Percentiles rank a stretch among this genome's conserved stretches.
phyloP scores from a whole-genome alignment of 1,140 invertebrate species.

The Tribolium castaneum region DNA sequence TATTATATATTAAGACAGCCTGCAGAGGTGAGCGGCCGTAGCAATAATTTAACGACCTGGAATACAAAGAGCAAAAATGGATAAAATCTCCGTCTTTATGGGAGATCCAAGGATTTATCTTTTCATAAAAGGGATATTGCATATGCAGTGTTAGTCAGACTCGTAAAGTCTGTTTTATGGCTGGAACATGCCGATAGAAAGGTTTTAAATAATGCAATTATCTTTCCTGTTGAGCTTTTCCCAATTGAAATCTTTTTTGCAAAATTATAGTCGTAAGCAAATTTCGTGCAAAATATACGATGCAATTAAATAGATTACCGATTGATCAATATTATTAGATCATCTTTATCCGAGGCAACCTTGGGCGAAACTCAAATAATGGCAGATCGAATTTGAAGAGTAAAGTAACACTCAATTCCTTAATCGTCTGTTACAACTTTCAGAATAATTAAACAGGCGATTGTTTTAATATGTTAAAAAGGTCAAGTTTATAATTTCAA shows the following conservation, averaged over 20 bases:
- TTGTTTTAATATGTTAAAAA: neutral
- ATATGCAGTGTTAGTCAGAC: neutral
- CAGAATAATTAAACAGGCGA: neutral
- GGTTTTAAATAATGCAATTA: neutral
- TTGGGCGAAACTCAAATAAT: slow-evolving; percentile 16
- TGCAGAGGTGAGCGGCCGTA: neutral
- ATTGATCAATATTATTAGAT: slow-evolving; percentile 28
- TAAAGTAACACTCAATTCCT: neutral
- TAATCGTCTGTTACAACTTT: neutral
- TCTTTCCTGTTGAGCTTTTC: neutral
- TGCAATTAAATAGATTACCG: slow-evolving; percentile 24
- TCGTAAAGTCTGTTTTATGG: neutral
- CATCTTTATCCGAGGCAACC: neutral
- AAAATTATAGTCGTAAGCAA: slow-evolving; percentile 6
- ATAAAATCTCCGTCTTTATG: neutral
- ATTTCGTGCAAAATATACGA: slow-evolving; percentile 16
- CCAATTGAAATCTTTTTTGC: no score
- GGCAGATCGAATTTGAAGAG: slow-evolving; percentile 3
- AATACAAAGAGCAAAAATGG: neutral
- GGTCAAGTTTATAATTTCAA: slow-evolving; percentile 23
- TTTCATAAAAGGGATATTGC: neutral
- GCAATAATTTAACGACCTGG: neutral
- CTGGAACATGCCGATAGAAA: neutral
- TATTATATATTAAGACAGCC: no score
- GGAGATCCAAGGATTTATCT: neutral